These are phyloP conservation scores for Scaptodrosophila lebanonensis DNA, from an alignment of 1,140 invertebrate species.

Conservation along the genomic window DNA sequence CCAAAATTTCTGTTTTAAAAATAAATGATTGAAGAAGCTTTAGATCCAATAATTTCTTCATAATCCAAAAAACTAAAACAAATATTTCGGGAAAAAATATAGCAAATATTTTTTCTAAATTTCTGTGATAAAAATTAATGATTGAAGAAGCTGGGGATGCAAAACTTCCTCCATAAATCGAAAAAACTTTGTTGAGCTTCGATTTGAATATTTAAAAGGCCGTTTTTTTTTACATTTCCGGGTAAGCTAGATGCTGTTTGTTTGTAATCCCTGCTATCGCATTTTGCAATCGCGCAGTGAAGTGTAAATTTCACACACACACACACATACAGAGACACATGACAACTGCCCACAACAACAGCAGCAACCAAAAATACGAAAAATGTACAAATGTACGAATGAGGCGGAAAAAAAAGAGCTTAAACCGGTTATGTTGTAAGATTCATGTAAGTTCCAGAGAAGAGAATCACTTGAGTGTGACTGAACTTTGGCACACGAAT, in stretches of 20 bases:
- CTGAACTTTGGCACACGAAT: slow-evolving; percentile 52
- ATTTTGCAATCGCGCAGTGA: slow-evolving; percentile 41
- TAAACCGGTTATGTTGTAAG: slow-evolving; percentile 69
- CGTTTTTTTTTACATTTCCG: slow-evolving; percentile 4
- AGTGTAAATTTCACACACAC: slow-evolving; percentile 49
- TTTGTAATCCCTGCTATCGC: slow-evolving; percentile 10
- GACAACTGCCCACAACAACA: slow-evolving; percentile 38
- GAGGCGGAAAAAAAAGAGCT: slow-evolving; percentile 30
- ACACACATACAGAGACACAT: slow-evolving; percentile 19
- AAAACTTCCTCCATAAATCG: too few species aligned
- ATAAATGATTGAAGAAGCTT: too few species aligned
- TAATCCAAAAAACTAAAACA: too few species aligned
- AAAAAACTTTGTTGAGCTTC: too few species aligned
- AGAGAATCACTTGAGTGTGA: slow-evolving; percentile 65
- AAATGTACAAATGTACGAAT: slow-evolving; percentile 10
- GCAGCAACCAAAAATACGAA: slow-evolving; percentile 58
- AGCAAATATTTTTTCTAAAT: too few species aligned
- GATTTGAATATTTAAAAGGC: too few species aligned
- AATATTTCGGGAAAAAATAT: too few species aligned
- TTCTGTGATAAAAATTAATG: too few species aligned
- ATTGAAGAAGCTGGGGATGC: too few species aligned
- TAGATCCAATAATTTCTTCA: too few species aligned
- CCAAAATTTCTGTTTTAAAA: too few species aligned
- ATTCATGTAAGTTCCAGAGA: slow-evolving; percentile 60
- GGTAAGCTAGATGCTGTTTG: too few species aligned